These are phyloP conservation scores for Erpobdella octoculata DNA, from an alignment of 2,888 invertebrate genomes.

Conservation along the genomic window DNA sequence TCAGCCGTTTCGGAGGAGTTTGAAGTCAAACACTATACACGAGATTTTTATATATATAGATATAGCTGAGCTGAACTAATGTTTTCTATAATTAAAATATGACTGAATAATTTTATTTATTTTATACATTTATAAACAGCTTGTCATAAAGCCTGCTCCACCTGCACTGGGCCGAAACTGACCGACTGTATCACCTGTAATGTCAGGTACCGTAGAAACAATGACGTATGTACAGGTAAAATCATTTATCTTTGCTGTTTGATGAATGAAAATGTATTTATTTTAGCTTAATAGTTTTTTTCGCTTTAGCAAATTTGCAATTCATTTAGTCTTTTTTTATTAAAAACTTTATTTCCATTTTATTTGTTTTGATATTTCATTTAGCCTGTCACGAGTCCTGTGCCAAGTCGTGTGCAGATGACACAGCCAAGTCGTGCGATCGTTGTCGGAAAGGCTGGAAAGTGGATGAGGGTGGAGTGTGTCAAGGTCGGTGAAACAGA, in stretches of 20 bases:
- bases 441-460: constrained; percentile 67
- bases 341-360: too few relatives aligned
- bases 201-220: not conserved
- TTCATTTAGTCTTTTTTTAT: too few relatives aligned
- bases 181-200: constrained; percentile 19
- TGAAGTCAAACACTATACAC: too few relatives aligned
- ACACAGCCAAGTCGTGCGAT: constrained; percentile 55
- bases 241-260: not conserved
- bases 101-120: too few relatives aligned
- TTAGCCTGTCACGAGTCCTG: constrained; percentile 31
- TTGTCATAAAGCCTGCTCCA: constrained; percentile 32
- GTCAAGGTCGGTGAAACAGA: constrained; percentile 51
- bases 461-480: constrained; percentile 60
- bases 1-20: too few relatives aligned
- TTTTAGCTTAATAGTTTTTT: not conserved
- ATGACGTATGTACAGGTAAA: constrained; percentile 20
- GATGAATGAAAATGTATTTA: not conserved
- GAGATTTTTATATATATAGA: too few relatives aligned
- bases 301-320: not conserved
- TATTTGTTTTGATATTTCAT: too few relatives aligned
- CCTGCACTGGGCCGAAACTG: constrained; percentile 27
- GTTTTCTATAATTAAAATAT: too few relatives aligned
- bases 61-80: too few relatives aligned
- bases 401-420: constrained; percentile 19
- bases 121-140: constrained; percentile 19